These are phyloP conservation scores for Poeciliopsis occidentalis DNA, from an alignment of 2,113 vertebrate genomes.

Conservation along the genomic window DNA sequence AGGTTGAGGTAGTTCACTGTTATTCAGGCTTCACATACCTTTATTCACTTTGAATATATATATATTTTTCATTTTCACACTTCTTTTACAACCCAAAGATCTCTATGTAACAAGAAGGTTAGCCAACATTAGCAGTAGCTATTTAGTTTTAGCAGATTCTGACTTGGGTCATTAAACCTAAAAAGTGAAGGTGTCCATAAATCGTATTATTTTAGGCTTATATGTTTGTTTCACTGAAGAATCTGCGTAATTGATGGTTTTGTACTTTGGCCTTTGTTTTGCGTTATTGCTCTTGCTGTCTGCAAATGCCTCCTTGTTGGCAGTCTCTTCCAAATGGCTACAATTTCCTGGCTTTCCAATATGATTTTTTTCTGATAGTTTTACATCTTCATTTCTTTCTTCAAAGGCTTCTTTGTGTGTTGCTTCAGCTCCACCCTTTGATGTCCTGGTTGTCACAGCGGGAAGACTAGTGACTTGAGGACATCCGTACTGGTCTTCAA, in stretches of 20 bases:
- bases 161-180: constrained; percentile 28
- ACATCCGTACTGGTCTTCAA: constrained; percentile 1
- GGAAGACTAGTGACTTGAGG: not conserved
- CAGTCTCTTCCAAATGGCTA: not conserved
- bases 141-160: not conserved
- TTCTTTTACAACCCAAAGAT: not conserved
- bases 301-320: constrained; percentile 5
- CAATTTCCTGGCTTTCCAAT: not conserved
- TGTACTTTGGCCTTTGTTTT: constrained; percentile 81
- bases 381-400: not conserved
- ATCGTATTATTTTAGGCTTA: constrained; percentile 83
- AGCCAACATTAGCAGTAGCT: not conserved
- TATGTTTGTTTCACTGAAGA: constrained; percentile 81
- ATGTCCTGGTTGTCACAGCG: not conserved
- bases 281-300: constrained; percentile 3
- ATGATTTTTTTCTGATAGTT: constrained; percentile 7
- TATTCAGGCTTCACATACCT: not conserved
- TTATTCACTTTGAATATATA: not conserved
- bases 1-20: not conserved
- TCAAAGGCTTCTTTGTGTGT: not conserved
- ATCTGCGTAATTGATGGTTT: constrained; percentile 86
- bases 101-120: not conserved
- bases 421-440: constrained; percentile 6
- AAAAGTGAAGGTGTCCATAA: constrained; percentile 83
- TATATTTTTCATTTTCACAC: not conserved